phyloP scores from a whole-genome alignment of 2,888 invertebrate species.

The Latrodectus elegans region DNA sequence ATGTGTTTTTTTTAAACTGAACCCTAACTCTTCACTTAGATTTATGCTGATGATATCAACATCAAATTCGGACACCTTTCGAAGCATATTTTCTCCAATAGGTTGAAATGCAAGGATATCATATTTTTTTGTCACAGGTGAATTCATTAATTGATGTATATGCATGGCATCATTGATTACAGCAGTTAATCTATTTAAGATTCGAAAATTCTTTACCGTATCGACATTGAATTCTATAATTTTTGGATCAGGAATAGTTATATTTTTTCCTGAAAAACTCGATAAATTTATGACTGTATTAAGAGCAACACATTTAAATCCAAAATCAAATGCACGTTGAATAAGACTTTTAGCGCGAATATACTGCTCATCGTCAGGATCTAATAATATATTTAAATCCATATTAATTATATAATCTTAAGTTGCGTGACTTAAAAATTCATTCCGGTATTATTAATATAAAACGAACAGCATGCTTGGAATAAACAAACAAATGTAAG shows the following conservation, averaged over 20 bases:
- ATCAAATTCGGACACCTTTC: slow-evolving; percentile 33
- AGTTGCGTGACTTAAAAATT: too few species aligned
- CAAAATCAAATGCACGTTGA: slow-evolving; percentile 49
- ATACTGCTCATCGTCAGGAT: not conserved
- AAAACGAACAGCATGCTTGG: not conserved
- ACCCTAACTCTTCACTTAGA: slow-evolving; percentile 44
- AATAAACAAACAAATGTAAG: not conserved
- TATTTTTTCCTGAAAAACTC: slow-evolving; percentile 38
- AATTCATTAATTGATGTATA: slow-evolving; percentile 41
- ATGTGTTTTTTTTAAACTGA: slow-evolving; percentile 45
- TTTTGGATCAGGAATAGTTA: slow-evolving; percentile 54
- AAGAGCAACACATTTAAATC: slow-evolving; percentile 51
- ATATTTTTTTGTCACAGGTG: slow-evolving; percentile 48
- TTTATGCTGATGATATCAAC: slow-evolving; percentile 59
- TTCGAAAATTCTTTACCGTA: slow-evolving; percentile 16
- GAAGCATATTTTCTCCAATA: slow-evolving; percentile 47
- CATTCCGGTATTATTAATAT: not conserved
- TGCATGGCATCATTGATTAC: slow-evolving; percentile 49
- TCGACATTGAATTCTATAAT: slow-evolving; percentile 24
- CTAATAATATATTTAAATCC: slow-evolving; percentile 49
- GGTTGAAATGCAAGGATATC: slow-evolving; percentile 60
- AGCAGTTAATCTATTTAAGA: slow-evolving; percentile 52
- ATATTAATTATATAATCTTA: not conserved
- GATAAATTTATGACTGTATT: slow-evolving; percentile 53
- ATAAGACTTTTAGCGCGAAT: slow-evolving; percentile 9